These are phyloP conservation scores for Mythimna albipuncta DNA, from an alignment of 2,888 invertebrate genomes.

Conservation along the genomic window DNA sequence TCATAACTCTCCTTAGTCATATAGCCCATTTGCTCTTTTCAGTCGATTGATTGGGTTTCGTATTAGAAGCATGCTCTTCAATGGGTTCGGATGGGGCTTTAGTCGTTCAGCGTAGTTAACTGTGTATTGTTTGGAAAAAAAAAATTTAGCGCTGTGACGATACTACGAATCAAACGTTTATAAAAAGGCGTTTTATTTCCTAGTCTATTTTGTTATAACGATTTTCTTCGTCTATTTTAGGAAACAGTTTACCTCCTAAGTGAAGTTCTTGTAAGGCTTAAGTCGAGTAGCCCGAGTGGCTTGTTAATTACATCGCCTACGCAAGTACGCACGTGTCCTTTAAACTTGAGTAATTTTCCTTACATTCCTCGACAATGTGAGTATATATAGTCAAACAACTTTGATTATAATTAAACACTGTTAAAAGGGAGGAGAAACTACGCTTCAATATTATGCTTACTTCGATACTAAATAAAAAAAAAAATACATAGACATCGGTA, in stretches of 20 bases:
- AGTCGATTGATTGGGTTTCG: too few species aligned
- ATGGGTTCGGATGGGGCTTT: too few species aligned
- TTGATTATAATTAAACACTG: background rate
- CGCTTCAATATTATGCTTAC: too few species aligned
- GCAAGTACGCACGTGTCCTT: background rate
- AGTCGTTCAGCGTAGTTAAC: too few species aligned
- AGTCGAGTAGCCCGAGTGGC: background rate
- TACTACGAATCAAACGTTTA: too few species aligned
- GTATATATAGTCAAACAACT: background rate
- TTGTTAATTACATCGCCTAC: constrained; percentile 27
- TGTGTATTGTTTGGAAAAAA: too few species aligned
- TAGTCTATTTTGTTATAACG: background rate
- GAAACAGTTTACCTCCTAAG: background rate
- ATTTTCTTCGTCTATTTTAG: constrained; percentile 13
- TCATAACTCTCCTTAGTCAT: too few species aligned
- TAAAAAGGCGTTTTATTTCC: background rate
- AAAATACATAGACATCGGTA: too few species aligned
- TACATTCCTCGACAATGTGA: background rate
- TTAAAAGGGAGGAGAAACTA: background rate
- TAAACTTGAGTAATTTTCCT: background rate
- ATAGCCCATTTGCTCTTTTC: too few species aligned
- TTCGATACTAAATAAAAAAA: too few species aligned
- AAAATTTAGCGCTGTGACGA: too few species aligned
- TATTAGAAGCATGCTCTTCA: too few species aligned
- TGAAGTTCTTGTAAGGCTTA: constrained; percentile 12